Base-by-base conservation (phyloP, 2,797 vertebrate genomes). In the Enteromius viviparus region DNA sequence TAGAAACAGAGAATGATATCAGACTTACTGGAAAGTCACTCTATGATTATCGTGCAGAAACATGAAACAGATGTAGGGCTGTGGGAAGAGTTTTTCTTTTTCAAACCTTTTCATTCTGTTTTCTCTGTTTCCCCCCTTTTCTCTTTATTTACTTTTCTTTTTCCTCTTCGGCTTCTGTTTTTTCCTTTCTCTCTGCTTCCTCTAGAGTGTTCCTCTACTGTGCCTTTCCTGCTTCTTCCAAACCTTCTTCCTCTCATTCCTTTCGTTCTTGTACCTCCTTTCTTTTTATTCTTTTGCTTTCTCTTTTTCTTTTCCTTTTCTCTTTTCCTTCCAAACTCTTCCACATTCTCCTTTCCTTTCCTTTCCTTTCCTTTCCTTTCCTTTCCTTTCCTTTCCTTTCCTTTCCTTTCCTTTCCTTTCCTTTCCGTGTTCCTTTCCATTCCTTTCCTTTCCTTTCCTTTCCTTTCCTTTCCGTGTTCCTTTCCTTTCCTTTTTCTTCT, bases 1-100 rank as follows among this genome's bases (percentile, higher is more conserved):
- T 15, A 58, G 78, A 70, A 70, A 29, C 78, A 69, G 77, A 66
- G 64, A 55, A 14, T 80, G 78, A 60, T 71, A 32, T 60, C 66
- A 47, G 37, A 29, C 66, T 29, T 60, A 26, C 66, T 45, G 51
- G 65, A 40, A 12, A 68, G 14, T 40, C 47, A 21, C 34, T 45
- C 34, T 45, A 12, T 70, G 49, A 60, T 70, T 70, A 12, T n/a
- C 23, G 9, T 58, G 6, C 34, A 75, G 49, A 55, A 55, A 75
- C 69, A 49, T 49, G 45, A 65, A 78, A 64, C 78, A 58, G 29
- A 78, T 55, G 15, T 34, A 29, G 4, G 29, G 4, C 26, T 23
- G 19, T 6, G 11, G 6, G 14, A 15, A 51, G 17, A 9, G 5
- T 19, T 6, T 70, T 42, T 32, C 3, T 14, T 49, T 5, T 34